These are phyloP conservation scores for Phylloscopus trochilus DNA, from an alignment of 2,113 vertebrate genomes.

Conservation along the genomic window DNA sequence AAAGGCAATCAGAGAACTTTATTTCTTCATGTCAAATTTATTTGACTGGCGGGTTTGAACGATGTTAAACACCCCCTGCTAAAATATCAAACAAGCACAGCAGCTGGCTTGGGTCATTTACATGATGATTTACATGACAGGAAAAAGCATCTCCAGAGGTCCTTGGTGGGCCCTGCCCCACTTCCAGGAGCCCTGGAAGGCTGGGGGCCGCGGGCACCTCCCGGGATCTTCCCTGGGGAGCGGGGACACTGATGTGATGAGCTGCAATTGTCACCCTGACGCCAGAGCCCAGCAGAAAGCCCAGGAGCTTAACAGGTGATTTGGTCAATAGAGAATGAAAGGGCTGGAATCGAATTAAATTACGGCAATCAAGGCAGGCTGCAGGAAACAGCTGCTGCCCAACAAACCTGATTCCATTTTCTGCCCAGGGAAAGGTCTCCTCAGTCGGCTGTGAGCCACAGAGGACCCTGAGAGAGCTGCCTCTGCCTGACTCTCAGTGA, in stretches of 20 bases:
- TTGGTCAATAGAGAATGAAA: background rate
- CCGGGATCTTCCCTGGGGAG: background rate
- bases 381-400: background rate
- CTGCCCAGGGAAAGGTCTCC: background rate
- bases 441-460: background rate
- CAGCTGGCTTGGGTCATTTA: background rate
- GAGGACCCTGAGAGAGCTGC: background rate
- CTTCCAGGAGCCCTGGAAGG: background rate
- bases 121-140: fast-evolving
- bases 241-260: background rate
- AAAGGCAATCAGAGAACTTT: background rate
- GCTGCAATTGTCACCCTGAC: background rate
- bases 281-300: background rate
- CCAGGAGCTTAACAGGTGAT: background rate
- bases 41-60: background rate
- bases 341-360: background rate
- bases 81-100: background rate
- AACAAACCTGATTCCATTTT: background rate
- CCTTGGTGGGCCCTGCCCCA: background rate
- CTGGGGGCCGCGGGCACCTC: background rate
- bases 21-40: background rate
- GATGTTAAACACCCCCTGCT: background rate
- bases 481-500: background rate
- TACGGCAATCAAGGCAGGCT: background rate
- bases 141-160: background rate